Evolutionary conservation across 2,888 invertebrate genomes (phyloP).

Genomic region (Caenorhabditis doughertyi): DNA sequence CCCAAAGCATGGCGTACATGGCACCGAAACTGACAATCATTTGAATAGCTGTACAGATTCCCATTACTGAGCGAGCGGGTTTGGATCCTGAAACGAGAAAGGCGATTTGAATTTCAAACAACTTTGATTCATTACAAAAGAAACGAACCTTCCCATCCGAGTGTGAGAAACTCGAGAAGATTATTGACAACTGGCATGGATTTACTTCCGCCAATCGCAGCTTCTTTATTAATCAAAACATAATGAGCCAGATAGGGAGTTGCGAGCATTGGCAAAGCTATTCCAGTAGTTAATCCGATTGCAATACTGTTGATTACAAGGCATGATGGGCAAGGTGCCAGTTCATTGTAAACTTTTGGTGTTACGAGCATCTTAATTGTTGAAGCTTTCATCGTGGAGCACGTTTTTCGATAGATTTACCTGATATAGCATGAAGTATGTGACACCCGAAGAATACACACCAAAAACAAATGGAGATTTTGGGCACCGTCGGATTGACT

Average conservation of each 20-base stretch:
- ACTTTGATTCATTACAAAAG: no score
- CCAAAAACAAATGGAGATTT: constrained; percentile 76
- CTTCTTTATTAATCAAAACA: constrained; percentile 63
- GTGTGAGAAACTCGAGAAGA: constrained; percentile 68
- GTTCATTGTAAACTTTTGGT: constrained; percentile 64
- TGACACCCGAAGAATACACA: constrained; percentile 76
- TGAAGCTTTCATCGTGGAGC: no score
- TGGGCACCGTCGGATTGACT: constrained; percentile 72
- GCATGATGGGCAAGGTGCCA: constrained; percentile 69
- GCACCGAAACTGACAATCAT: constrained; percentile 71
- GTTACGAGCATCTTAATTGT: constrained; percentile 57
- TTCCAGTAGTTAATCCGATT: constrained; percentile 71
- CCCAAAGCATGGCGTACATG: constrained; percentile 77
- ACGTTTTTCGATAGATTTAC: constrained; percentile 36
- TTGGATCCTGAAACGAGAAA: constrained; percentile 69
- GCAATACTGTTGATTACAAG: constrained; percentile 64
- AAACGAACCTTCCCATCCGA: constrained; percentile 63
- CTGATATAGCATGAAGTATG: constrained; percentile 73
- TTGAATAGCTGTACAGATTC: constrained; percentile 64
- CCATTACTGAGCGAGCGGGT: constrained; percentile 65
- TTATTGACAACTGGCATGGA: constrained; percentile 55
- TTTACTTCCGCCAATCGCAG: neutral
- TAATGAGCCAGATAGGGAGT: constrained; percentile 77
- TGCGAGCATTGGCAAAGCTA: constrained; percentile 75
- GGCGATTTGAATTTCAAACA: no score